phyloP scores from a whole-genome alignment of 2,888 invertebrate species.

The Sarcophaga carnaria region DNA sequence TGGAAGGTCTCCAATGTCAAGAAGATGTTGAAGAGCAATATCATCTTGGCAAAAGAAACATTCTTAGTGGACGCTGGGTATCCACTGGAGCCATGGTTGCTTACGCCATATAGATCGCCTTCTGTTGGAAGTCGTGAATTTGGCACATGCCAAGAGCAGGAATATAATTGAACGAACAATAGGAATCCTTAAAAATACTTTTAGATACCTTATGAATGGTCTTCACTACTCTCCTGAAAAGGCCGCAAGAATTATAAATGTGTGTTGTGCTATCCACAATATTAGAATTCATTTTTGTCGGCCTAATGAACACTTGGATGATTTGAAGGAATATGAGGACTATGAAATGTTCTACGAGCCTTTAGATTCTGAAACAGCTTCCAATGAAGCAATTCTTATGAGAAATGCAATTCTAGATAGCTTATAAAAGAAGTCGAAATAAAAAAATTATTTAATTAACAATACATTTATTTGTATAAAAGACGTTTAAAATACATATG shows the following conservation, averaged over 20 bases:
- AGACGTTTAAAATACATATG: too few relatives aligned
- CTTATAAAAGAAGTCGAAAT: background rate
- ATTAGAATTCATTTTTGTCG: conserved; percentile 18
- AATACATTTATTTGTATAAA: too few relatives aligned
- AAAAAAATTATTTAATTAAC: too few relatives aligned
- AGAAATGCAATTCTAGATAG: conserved; percentile 17
- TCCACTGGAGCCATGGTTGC: conserved; percentile 1
- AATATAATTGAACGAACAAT: conserved; percentile 5
- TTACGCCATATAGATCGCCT: conserved; percentile 21
- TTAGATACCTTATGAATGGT: background rate
- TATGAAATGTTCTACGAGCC: background rate
- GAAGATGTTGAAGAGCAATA: too few relatives aligned
- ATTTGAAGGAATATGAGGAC: conserved; percentile 8
- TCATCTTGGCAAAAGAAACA: too few relatives aligned
- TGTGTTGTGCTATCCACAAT: conserved; percentile 25
- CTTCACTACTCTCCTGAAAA: conserved; percentile 17
- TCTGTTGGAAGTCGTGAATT: conserved; percentile 20
- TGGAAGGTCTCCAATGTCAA: too few relatives aligned
- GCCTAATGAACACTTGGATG: conserved; percentile 25
- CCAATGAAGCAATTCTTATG: conserved; percentile 18
- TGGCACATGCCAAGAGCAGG: conserved; percentile 7
- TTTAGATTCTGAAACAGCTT: background rate
- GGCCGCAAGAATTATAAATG: background rate
- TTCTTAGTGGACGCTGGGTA: background rate
- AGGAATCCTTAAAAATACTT: conserved; percentile 4